Percentiles rank a stretch among this genome's conserved stretches.
Evolutionary conservation across 2,888 invertebrate genomes (phyloP).

Genomic region (Diarsia mendica): DNA sequence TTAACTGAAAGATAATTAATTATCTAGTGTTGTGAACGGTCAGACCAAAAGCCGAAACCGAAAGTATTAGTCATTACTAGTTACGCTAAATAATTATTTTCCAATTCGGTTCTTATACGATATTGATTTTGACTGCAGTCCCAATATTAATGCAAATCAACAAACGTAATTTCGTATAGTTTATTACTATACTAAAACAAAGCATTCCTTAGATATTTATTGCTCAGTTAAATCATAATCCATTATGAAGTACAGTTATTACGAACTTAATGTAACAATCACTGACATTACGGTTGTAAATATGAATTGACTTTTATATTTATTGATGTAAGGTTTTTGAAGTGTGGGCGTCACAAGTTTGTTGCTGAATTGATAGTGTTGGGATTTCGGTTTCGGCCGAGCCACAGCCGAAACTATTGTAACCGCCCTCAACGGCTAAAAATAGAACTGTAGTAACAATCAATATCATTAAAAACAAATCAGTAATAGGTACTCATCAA

Average conservation of each 20-base stretch:
- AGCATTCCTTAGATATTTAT: conserved; percentile 24
- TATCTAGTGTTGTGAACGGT: neutral
- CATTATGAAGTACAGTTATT: conserved; percentile 38
- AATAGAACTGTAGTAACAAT: neutral
- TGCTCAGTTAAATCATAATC: conserved; percentile 33
- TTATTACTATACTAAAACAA: conserved; percentile 42
- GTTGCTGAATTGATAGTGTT: conserved; percentile 31
- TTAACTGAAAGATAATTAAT: neutral
- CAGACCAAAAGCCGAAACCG: conserved; percentile 7
- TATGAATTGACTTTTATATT: conserved; percentile 53
- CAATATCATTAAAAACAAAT: neutral
- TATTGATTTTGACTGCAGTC: conserved; percentile 1
- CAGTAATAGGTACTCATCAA: too few species aligned
- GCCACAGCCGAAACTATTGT: neutral
- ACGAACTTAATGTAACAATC: conserved; percentile 42
- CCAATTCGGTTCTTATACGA: neutral
- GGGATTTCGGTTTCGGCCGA: conserved; percentile 17
- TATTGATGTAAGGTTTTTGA: conserved; percentile 28
- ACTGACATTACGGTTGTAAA: conserved; percentile 39
- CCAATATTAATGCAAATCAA: conserved; percentile 5
- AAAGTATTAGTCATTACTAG: neutral
- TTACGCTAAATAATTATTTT: neutral
- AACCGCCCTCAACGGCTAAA: neutral
- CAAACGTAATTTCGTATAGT: conserved; percentile 29
- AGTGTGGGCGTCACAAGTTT: conserved; percentile 30